phyloP scores from a whole-genome alignment of 2,113 vertebrate genomes.

The Asarcornis scutulata region DNA sequence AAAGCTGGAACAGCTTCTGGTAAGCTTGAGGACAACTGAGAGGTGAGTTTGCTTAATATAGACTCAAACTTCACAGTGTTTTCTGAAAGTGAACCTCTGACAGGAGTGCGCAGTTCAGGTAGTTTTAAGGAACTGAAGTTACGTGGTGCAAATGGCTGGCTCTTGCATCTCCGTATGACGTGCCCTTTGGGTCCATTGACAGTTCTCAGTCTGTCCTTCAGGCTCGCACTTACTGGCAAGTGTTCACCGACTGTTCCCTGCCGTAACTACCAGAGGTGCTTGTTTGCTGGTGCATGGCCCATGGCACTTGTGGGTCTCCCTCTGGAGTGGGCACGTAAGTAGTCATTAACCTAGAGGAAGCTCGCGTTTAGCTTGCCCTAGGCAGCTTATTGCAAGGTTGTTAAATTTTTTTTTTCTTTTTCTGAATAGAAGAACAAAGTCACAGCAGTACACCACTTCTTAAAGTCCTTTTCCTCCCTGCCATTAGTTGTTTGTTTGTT shows the following conservation, averaged over 20 bases:
- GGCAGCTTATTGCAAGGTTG: conserved; percentile 25
- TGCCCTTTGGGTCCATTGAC: background rate
- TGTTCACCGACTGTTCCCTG: background rate
- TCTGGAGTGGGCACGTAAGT: conserved; percentile 28
- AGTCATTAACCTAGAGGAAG: conserved; percentile 48
- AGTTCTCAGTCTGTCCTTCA: background rate
- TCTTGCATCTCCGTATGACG: background rate
- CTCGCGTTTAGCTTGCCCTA: background rate
- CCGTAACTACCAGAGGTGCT: background rate
- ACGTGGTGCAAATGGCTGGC: background rate
- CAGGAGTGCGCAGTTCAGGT: background rate
- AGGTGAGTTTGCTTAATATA: background rate
- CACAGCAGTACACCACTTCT: background rate
- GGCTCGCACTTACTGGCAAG: background rate
- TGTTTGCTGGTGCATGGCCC: conserved; percentile 10
- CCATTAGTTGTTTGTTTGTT: background rate
- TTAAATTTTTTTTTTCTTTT: background rate
- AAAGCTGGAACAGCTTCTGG: background rate
- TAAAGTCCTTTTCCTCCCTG: background rate
- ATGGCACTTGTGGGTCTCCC: background rate
- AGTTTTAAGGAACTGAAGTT: background rate
- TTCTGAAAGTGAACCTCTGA: background rate
- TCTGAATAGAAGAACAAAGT: background rate
- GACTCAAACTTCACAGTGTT: background rate
- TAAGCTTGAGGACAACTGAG: background rate